Base-by-base conservation (phyloP, 2,888 invertebrate genomes). In the Agrochola litura region DNA sequence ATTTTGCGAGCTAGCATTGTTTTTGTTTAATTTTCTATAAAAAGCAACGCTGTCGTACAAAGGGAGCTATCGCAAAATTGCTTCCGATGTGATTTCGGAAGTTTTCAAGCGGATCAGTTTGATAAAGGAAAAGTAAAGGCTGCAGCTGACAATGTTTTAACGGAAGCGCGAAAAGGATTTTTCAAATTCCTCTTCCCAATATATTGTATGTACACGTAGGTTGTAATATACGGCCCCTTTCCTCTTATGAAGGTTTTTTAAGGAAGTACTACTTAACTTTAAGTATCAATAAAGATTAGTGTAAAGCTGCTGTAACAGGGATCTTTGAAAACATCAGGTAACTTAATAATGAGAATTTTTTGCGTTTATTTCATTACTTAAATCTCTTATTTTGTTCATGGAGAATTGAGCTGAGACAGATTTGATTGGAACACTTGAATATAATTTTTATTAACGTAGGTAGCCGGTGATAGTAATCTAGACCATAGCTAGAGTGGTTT, bases 21-120 rank as follows among this genome's bases (percentile, higher is more conserved):
- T 86, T 79, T 82, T 82, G 71, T 86, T 70, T 58, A 73, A 86
- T 86, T 79, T 79, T 77, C 71, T 56, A 74, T 74, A 60, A 76
- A 74, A 70, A 81, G 25, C 63, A 70, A 83, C n/a, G 58, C 10
- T 63, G 19, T 5, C 41, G 30, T 58, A 69, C 58, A 78, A 61
- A 73, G 58, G 22, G 41, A 43, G 68, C 64, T 66, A 69, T 82
- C 76, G 37, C 54, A 71, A 72, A 82, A 84, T 84, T 82, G 65
- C 61, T 82, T 85, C 83, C 75, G 86, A 84, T 78, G 70, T 68
- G 67, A 85, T 82, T 82, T 64, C 2, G 52, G 52, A 74, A 85
- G 68, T 72, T 74, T 74, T 74, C 65, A 41, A 30, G 68, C 72
- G 75, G 56, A 82, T 74, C 68, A 69, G 6, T 65, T 74, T 69